Evolutionary conservation across 2,113 vertebrate genomes (phyloP).

Genomic region (Anoplopoma fimbria): DNA sequence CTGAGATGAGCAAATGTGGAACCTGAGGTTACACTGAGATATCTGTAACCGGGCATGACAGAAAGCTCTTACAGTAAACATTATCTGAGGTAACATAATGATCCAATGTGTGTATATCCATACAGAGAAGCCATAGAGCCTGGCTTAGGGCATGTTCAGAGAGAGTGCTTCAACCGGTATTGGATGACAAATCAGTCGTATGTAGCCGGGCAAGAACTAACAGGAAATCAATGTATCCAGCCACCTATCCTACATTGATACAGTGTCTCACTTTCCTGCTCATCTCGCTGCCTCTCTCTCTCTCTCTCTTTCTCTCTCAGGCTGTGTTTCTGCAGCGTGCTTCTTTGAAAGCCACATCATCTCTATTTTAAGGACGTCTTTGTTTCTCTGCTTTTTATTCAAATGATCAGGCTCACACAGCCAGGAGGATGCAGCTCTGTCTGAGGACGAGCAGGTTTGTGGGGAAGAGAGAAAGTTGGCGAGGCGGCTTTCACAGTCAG

Average conservation of each 20-base stretch:
- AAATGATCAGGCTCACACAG: slow-evolving; percentile 53
- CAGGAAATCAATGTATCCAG: slow-evolving; percentile 75
- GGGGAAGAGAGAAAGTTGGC: slow-evolving; percentile 25
- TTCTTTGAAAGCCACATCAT: slow-evolving; percentile 61
- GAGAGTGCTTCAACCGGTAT: slow-evolving; percentile 59
- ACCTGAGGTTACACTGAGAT: slow-evolving; percentile 21
- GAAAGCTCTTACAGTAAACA: slow-evolving; percentile 29
- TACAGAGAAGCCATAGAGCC: slow-evolving; percentile 22
- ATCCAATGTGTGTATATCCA: slow-evolving; percentile 42
- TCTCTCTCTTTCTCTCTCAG: slow-evolving; percentile 10
- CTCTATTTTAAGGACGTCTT: slow-evolving; percentile 69
- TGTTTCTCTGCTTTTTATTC: slow-evolving; percentile 61
- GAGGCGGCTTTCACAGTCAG: slow-evolving; percentile 47
- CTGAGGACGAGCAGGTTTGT: slow-evolving; percentile 30
- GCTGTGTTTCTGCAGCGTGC: slow-evolving; percentile 25
- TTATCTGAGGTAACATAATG: slow-evolving; percentile 50
- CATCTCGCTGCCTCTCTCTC: slow-evolving; percentile 14
- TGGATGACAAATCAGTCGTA: slow-evolving; percentile 65
- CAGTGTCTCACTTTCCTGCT: slow-evolving; percentile 58
- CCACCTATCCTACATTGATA: slow-evolving; percentile 69
- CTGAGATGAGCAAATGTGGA: background rate
- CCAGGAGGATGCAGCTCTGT: slow-evolving; percentile 44
- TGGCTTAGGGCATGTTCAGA: slow-evolving; percentile 38
- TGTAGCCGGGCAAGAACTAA: slow-evolving; percentile 61
- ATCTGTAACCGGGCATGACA: slow-evolving; percentile 30